A percentile compares a stretch with the other conserved stretches of the same genome.
Conservation (phyloP, 1,140 invertebrate species). For the Cepaea nemoralis region DNA sequence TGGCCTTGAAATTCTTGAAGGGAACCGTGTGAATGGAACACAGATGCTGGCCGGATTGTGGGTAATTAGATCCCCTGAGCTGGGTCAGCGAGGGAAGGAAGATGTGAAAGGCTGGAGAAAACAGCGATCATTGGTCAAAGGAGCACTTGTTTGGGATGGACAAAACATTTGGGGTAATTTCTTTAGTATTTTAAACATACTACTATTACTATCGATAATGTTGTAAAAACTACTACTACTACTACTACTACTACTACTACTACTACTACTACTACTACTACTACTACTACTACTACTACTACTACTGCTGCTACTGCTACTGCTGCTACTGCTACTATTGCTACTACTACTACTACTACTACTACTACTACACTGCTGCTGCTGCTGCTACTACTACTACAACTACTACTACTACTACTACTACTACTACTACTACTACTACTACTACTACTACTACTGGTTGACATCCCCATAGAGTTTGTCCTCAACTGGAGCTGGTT, state of each 20-base stretch:
- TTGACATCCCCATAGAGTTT: not conserved
- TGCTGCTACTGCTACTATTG: not conserved
- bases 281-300: conserved; percentile 8
- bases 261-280: not conserved
- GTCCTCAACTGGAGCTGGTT: too few relatives aligned
- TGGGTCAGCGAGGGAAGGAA: too few relatives aligned
- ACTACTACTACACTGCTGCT: not conserved
- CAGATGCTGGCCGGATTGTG: too few relatives aligned
- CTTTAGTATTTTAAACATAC: too few relatives aligned
- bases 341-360: conserved; percentile 24
- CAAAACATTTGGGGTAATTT: too few relatives aligned
- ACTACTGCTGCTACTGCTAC: conserved; percentile 11
- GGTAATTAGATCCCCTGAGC: too few relatives aligned
- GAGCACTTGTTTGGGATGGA: too few relatives aligned
- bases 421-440: conserved; percentile 24
- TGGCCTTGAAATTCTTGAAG: too few relatives aligned
- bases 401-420: conserved; percentile 22
- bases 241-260: conserved; percentile 24
- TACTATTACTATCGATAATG: not conserved
- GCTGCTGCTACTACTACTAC: conserved; percentile 19
- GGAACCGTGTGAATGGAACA: too few relatives aligned
- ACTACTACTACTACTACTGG: conserved; percentile 11
- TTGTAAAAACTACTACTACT: conserved; percentile 8
- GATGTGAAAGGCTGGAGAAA: too few relatives aligned
- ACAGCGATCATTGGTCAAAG: too few relatives aligned